These are phyloP conservation scores for Podotricha telesiphe DNA, from an alignment of 2,888 invertebrate species.

Conservation along the genomic window DNA sequence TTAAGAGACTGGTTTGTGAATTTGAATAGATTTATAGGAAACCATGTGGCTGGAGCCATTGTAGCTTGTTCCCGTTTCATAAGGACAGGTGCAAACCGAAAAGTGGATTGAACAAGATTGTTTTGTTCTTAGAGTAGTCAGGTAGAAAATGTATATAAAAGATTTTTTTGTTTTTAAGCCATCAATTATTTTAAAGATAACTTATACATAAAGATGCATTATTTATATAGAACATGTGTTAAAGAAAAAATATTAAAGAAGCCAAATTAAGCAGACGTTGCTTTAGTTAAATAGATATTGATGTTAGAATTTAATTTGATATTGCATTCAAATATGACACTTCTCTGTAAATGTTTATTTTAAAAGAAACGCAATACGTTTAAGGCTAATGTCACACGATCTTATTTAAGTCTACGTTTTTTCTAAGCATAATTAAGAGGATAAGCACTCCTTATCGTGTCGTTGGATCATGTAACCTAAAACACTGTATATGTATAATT, in stretches of 20 bases:
- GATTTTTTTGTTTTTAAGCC: background rate
- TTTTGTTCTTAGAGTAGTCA: conserved; percentile 49
- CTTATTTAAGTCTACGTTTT: conserved; percentile 22
- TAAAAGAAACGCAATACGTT: conserved; percentile 23
- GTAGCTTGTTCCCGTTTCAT: conserved; percentile 41
- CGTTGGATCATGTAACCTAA: background rate
- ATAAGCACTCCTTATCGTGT: conserved; percentile 12
- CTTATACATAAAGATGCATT: background rate
- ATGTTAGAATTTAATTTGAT: no score
- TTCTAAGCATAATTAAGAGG: conserved; percentile 4
- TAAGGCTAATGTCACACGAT: conserved; percentile 39
- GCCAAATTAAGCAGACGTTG: background rate
- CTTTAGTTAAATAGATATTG: background rate
- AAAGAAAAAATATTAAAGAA: background rate
- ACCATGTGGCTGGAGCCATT: conserved; percentile 49
- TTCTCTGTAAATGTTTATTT: background rate
- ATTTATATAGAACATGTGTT: background rate
- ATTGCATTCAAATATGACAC: background rate
- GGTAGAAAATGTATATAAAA: conserved; percentile 36
- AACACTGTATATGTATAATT: background rate
- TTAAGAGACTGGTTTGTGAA: conserved; percentile 30
- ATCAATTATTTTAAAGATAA: background rate
- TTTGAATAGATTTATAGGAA: conserved; percentile 28
- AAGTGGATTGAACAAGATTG: conserved; percentile 56
- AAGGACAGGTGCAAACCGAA: conserved; percentile 67